phyloP scores from a whole-genome alignment of 1,140 invertebrate species.

The Drosophila mayri region DNA sequence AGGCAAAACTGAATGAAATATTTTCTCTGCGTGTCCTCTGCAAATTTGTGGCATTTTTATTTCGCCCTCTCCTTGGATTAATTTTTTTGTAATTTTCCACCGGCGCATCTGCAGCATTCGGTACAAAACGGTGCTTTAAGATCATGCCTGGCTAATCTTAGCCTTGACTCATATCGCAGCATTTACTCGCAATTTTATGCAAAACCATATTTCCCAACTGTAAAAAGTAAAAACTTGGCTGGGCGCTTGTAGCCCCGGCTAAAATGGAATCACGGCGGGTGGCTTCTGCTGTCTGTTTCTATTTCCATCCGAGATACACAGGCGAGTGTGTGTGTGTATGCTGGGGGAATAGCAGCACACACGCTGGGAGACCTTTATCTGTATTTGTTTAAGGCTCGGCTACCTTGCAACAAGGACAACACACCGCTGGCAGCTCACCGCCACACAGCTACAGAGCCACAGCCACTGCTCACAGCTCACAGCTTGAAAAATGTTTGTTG shows the following conservation, averaged over 20 bases:
- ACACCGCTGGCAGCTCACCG: slow-evolving; percentile 29
- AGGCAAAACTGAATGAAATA: not conserved
- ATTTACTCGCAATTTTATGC: slow-evolving; percentile 73
- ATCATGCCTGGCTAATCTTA: slow-evolving; percentile 64
- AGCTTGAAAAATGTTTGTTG: slow-evolving; percentile 84
- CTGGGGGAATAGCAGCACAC: slow-evolving; percentile 18
- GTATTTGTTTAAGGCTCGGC: slow-evolving; percentile 73
- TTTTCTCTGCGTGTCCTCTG: not conserved
- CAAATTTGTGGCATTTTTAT: slow-evolving; percentile 57
- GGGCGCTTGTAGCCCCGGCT: slow-evolving; percentile 26
- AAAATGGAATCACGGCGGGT: slow-evolving; percentile 79
- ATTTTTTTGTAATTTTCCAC: slow-evolving; percentile 54
- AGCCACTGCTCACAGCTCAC: slow-evolving; percentile 51
- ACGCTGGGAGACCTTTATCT: slow-evolving; percentile 32
- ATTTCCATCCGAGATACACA: slow-evolving; percentile 47
- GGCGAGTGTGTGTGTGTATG: not conserved
- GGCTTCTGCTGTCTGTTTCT: slow-evolving; percentile 53
- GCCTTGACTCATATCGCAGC: slow-evolving; percentile 56
- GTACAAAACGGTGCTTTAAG: slow-evolving; percentile 61
- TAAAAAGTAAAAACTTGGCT: slow-evolving; percentile 49
- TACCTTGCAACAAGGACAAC: slow-evolving; percentile 63
- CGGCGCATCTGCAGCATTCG: slow-evolving; percentile 20
- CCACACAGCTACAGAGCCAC: slow-evolving; percentile 41
- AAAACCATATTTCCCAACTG: slow-evolving; percentile 76
- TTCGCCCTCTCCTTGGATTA: slow-evolving; percentile 32